Evolutionary conservation across 2,888 invertebrate genomes (phyloP), one percentile per base, ranked within the genome.

Genomic region (Lysandra bellargus): DNA sequence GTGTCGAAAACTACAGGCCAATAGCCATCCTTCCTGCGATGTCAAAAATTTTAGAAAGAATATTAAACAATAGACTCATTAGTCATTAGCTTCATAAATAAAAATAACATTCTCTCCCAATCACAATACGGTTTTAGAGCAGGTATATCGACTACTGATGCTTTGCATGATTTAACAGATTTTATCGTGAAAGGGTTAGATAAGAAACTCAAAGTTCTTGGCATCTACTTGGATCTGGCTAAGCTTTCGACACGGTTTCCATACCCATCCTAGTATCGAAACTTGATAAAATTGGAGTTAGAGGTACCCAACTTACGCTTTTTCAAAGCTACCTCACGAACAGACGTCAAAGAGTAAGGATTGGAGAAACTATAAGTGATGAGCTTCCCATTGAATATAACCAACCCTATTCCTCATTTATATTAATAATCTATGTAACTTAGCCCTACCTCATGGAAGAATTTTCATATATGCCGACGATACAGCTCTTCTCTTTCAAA

Each of bases 41-140:
- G 1, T 81, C 81, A 14, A 82, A 82, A 74, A 80, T 82, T 12
- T 37, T 82, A 1, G 81, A 82, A 79, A 76, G 64, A 79, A 23
- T 23, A 44, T 40, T 82, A n/a, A 82, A 82, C 60, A 80, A 79
- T 40, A 61, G 82, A 33, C 75, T 23, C 23, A 23, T 23, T 23
- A 23, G 23, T 82, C 14, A 78, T 74, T 9, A 40, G 69, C 6
- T 81, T 77, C 30, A 37, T 81, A 17, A 61, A 80, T n/a, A 61
- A 23, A 30, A 49, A 78, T 23, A 23, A 79, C 40, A 6, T 81
- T 4, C 14, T 80, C 5, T 75, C 80, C 30, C 4, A n/a, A n/a
- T 72, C 60, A 7, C 79, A 33, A 49, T 40, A 40, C 5, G 80
- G 81, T 17, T 81, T 80, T 53, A 78, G 79, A 79, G n/a, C 14